Conservation (phyloP, 2,113 vertebrate genomes). For the Falcunculus frontatus region DNA sequence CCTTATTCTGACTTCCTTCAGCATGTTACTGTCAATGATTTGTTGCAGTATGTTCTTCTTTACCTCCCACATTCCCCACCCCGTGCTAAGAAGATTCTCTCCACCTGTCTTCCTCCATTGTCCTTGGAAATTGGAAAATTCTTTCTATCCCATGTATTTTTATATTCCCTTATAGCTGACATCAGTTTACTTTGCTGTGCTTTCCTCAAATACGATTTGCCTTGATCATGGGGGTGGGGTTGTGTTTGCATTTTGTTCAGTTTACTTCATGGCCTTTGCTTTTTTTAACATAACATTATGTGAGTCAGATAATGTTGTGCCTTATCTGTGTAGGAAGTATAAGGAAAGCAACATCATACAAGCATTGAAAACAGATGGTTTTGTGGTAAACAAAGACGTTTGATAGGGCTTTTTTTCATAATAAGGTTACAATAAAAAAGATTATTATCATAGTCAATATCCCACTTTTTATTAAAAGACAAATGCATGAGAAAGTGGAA, state of each 20-base stretch:
- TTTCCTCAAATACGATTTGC: background rate
- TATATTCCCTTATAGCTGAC: background rate
- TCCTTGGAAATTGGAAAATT: conserved; percentile 12
- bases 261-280: background rate
- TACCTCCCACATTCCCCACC: background rate
- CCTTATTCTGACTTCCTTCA: background rate
- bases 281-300: background rate
- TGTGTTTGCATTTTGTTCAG: background rate
- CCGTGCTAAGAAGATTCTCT: conserved; percentile 1
- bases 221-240: background rate
- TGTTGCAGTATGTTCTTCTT: background rate
- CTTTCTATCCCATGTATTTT: conserved; percentile 1
- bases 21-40: conserved; percentile 13
- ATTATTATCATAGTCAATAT: background rate
- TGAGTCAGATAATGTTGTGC: background rate
- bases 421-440: background rate
- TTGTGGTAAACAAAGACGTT: background rate
- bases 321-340: background rate
- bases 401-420: background rate
- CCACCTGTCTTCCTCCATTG: background rate
- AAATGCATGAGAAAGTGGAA: background rate
- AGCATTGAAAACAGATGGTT: background rate
- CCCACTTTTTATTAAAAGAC: background rate
- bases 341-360: background rate
- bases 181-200: background rate